These are phyloP conservation scores for Cantharis rufa DNA, from an alignment of 2,888 invertebrate genomes.

Conservation along the genomic window DNA sequence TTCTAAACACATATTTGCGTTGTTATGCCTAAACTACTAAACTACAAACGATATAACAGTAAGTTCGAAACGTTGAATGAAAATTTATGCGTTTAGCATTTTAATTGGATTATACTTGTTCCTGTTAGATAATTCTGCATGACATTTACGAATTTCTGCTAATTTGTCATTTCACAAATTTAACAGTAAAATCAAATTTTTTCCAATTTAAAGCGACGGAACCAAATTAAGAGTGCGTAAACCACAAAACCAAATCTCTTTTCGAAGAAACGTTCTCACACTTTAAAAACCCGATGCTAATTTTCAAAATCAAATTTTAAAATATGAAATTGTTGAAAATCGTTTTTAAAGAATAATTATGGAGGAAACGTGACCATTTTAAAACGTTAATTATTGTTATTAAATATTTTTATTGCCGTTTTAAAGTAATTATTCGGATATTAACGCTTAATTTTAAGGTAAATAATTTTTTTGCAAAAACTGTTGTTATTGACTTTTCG, in stretches of 20 bases:
- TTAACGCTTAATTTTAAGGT: not conserved
- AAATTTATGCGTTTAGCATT: constrained; percentile 18
- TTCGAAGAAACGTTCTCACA: not conserved
- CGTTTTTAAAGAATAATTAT: not conserved
- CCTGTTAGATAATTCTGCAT: not conserved
- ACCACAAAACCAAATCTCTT: not conserved
- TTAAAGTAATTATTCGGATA: not conserved
- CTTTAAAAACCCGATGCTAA: not conserved
- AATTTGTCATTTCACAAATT: not conserved
- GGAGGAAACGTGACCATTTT: not conserved
- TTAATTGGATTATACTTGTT: constrained; percentile 21
- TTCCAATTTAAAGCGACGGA: not conserved
- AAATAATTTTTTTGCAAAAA: not conserved
- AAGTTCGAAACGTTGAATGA: constrained; percentile 9
- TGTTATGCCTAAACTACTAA: constrained; percentile 16
- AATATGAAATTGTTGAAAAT: not conserved
- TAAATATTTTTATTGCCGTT: not conserved
- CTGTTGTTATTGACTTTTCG: not conserved
- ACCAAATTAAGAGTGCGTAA: not conserved
- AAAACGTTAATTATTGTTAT: not conserved
- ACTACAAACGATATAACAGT: constrained; percentile 21
- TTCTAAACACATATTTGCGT: constrained; percentile 4
- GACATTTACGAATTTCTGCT: not conserved
- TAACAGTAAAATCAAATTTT: not conserved
- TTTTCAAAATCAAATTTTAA: not conserved